These are phyloP conservation scores for Suricata suricatta DNA, from an alignment of 2,113 vertebrate genomes.

Conservation along the genomic window DNA sequence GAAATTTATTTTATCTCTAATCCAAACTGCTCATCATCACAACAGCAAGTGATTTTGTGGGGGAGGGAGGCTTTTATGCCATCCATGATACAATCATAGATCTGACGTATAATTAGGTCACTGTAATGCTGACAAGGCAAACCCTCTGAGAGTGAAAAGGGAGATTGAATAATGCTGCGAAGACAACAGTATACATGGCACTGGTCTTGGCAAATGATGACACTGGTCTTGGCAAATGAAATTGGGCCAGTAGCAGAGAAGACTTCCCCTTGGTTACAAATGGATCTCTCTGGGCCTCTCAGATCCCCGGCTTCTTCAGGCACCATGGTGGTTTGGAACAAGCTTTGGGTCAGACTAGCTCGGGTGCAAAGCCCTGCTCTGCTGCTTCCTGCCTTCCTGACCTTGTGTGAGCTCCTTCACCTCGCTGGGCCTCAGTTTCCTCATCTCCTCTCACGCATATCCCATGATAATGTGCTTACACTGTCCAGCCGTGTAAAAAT, in stretches of 20 bases:
- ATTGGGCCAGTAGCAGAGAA: background rate
- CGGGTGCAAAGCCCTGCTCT: background rate
- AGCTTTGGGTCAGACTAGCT: background rate
- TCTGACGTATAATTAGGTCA: background rate
- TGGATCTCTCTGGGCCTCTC: background rate
- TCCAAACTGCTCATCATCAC: background rate
- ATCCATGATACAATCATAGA: background rate
- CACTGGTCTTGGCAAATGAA: background rate
- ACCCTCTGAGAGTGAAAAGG: background rate
- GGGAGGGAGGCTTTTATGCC: background rate
- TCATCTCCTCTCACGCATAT: background rate
- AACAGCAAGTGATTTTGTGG: background rate
- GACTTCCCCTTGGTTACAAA: background rate
- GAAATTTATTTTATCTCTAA: conserved; percentile 35
- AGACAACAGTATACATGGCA: background rate
- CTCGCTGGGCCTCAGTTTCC: background rate
- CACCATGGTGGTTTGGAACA: background rate
- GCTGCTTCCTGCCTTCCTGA: background rate
- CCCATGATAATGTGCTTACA: background rate
- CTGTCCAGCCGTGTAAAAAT: background rate
- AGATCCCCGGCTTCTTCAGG: background rate
- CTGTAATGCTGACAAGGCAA: background rate
- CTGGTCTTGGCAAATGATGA: background rate
- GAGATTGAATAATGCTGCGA: background rate
- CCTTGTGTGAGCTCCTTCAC: background rate